Percentiles rank a stretch among this genome's conserved stretches.
Conservation (phyloP, 2,113 vertebrate species). For the Poecile atricapillus region DNA sequence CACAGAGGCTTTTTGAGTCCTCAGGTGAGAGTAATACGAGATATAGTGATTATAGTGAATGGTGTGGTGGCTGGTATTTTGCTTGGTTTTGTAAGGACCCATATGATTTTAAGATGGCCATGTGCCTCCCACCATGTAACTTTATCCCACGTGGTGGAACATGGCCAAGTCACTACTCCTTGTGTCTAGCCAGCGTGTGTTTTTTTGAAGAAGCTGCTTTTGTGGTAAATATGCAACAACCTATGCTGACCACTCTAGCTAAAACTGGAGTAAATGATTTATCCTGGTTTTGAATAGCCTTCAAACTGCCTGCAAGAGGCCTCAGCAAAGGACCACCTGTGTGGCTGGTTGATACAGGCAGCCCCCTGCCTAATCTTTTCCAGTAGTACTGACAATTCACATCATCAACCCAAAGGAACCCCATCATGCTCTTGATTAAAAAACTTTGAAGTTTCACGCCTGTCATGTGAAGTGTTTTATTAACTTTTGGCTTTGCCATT, state of each 20-base stretch:
- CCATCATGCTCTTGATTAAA: background rate
- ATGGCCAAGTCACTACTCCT: background rate
- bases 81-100: background rate
- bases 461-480: background rate
- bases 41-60: too few species aligned
- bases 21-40: background rate
- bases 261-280: background rate
- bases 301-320: background rate
- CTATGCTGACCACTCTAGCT: background rate
- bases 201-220: background rate
- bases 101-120: rapidly evolving
- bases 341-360: background rate
- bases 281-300: background rate
- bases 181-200: background rate
- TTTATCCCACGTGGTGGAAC: background rate
- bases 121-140: background rate
- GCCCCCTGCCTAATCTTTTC: background rate
- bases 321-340: background rate
- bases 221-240: background rate
- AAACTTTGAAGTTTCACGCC: background rate
- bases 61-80: background rate
- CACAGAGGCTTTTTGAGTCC: background rate
- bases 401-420: rapidly evolving
- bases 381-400: background rate
- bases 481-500: background rate